Evolutionary conservation across 2,797 vertebrate species (phyloP).

Genomic region (Antrozous pallidus): DNA sequence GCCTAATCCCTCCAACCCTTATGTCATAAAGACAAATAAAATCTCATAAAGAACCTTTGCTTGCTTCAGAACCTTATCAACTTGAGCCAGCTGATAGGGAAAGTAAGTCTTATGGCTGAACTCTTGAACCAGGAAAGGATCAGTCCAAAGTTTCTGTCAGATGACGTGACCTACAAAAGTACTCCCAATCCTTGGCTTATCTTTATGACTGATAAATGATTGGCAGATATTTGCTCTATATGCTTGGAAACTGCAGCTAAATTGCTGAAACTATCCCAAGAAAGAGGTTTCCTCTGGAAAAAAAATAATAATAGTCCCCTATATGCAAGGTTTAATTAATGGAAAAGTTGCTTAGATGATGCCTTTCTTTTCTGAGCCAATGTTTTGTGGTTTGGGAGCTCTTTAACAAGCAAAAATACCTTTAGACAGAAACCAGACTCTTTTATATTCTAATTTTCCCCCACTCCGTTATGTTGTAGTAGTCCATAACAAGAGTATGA

Average conservation of each 20-base stretch:
- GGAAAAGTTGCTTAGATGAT: not conserved
- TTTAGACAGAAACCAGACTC: not conserved
- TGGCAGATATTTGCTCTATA: constrained; percentile 67
- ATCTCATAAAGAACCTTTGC: constrained; percentile 58
- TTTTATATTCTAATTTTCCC: not conserved
- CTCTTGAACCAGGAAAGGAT: constrained; percentile 76
- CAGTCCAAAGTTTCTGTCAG: constrained; percentile 73
- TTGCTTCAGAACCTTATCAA: constrained; percentile 60
- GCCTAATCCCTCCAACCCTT: not conserved
- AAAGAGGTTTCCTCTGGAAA: not conserved
- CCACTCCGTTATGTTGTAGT: not conserved
- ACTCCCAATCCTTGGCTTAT: constrained; percentile 78
- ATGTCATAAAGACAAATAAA: constrained; percentile 42
- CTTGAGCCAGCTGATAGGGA: constrained; percentile 75
- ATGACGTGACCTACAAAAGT: constrained; percentile 64
- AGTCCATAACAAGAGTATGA: not conserved
- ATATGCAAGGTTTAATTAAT: constrained; percentile 30
- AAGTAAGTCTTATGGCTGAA: constrained; percentile 69
- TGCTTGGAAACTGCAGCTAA: constrained; percentile 45
- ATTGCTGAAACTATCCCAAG: constrained; percentile 37
- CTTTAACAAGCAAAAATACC: not conserved
- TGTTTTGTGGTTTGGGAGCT: not conserved
- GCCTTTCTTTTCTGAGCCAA: not conserved
- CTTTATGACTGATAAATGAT: constrained; percentile 71
- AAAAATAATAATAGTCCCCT: not conserved